Conservation (phyloP, 2,888 invertebrate genomes). For the Aricia artaxerxes region DNA sequence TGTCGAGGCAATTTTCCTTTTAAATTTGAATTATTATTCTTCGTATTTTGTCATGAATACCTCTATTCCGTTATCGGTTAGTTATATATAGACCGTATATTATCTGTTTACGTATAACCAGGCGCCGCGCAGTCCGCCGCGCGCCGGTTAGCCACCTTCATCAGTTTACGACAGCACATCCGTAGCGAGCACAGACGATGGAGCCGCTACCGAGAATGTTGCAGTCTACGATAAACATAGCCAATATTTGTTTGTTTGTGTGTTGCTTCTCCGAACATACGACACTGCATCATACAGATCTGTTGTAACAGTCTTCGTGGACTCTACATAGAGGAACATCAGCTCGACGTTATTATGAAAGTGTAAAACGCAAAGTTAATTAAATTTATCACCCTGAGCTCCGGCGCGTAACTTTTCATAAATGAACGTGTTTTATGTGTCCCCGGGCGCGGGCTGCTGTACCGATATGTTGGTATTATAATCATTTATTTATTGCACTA, state of each 20-base stretch:
- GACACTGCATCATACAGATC: neutral
- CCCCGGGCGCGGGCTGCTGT: neutral
- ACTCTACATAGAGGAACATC: neutral
- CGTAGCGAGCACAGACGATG: neutral
- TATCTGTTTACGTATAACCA: neutral
- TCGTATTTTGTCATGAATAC: too few relatives aligned
- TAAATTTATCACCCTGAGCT: neutral
- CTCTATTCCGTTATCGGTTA: neutral
- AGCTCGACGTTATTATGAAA: neutral
- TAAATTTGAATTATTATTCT: too few relatives aligned
- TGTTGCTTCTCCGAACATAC: neutral
- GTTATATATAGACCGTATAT: neutral
- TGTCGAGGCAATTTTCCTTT: too few relatives aligned
- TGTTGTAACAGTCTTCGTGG: neutral
- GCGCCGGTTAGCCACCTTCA: neutral
- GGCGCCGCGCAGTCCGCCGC: too few relatives aligned
- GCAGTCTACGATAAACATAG: neutral
- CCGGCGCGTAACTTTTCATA: neutral
- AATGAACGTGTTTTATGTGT: neutral
- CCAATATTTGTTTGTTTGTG: neutral
- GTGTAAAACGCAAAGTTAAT: constrained; percentile 18
- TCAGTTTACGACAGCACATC: neutral
- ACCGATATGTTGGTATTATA: neutral
- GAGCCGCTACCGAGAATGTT: neutral
- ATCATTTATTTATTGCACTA: neutral